Percentiles rank a stretch among this genome's conserved stretches.
Conservation (phyloP, 2,888 invertebrate genomes). For the Hymenopus coronatus region DNA sequence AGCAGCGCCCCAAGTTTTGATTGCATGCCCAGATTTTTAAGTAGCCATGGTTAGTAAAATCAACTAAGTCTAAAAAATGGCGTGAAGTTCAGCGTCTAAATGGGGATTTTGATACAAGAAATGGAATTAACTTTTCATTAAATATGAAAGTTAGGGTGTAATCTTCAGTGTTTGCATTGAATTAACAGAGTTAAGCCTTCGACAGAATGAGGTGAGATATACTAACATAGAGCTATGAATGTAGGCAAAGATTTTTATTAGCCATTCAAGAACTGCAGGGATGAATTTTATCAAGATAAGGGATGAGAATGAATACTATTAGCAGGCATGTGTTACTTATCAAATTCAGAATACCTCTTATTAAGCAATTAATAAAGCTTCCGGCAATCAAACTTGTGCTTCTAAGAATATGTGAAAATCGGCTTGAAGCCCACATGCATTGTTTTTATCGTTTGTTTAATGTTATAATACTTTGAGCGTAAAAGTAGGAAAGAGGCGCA, state of each 20-base stretch:
- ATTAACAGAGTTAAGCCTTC: not conserved
- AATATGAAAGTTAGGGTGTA: not conserved
- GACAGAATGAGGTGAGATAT: not conserved
- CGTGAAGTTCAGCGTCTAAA: slow-evolving; percentile 23
- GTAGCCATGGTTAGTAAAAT: slow-evolving; percentile 12
- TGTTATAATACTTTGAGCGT: not conserved
- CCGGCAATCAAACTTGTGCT: not conserved
- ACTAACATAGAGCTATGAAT: not conserved
- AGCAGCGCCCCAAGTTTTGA: not conserved
- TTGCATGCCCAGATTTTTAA: not conserved
- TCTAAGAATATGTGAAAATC: not conserved
- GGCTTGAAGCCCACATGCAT: not conserved
- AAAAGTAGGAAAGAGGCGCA: too few relatives aligned
- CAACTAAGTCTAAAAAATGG: slow-evolving; percentile 20
- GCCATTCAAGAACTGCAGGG: not conserved
- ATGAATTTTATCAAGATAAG: not conserved
- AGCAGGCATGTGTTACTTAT: not conserved
- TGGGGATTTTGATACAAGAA: not conserved
- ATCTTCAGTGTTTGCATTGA: not conserved
- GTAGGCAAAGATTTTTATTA: not conserved
- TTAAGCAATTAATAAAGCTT: not conserved
- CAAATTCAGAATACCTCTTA: too few relatives aligned
- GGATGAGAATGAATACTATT: not conserved
- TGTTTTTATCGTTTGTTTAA: not conserved
- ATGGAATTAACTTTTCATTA: not conserved